Conservation (phyloP, 2,888 invertebrate genomes). For the Ditylenchus weischeri region DNA sequence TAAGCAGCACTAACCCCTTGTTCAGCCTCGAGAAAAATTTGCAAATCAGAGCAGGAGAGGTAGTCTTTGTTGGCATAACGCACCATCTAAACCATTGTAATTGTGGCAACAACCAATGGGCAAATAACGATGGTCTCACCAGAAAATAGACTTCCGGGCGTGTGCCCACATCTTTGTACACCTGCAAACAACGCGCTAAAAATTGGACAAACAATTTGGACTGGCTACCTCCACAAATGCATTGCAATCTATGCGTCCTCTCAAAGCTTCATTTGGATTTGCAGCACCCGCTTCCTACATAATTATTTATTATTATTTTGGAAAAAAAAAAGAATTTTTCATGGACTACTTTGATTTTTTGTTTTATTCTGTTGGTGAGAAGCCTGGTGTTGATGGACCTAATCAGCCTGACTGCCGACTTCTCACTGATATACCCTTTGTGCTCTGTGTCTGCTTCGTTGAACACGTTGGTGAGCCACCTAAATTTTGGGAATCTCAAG, state of each 20-base stretch:
- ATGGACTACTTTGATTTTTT: constrained; percentile 64
- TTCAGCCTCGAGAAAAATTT: constrained; percentile 66
- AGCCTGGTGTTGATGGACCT: constrained; percentile 62
- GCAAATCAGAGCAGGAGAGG: constrained; percentile 65
- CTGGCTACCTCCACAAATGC: constrained; percentile 62
- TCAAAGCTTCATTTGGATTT: constrained; percentile 59
- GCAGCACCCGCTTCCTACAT: constrained; percentile 62
- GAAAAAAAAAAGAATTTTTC: constrained; percentile 11
- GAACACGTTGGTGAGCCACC: constrained; percentile 61
- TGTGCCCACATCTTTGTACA: constrained; percentile 67
- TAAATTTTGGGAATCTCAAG: constrained; percentile 29
- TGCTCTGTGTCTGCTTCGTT: constrained; percentile 56
- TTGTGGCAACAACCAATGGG: constrained; percentile 21
- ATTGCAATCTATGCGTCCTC: constrained; percentile 62
- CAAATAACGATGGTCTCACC: neutral
- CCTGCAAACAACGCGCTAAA: constrained; percentile 19
- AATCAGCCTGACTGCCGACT: constrained; percentile 44
- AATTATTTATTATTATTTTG: constrained; percentile 3
- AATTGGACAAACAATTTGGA: neutral
- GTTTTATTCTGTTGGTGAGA: constrained; percentile 62
- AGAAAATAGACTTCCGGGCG: constrained; percentile 67
- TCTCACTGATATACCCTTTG: constrained; percentile 55
- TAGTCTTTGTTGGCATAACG: constrained; percentile 65
- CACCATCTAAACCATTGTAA: constrained; percentile 60
- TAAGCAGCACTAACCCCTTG: constrained; percentile 63